Base-by-base conservation (phyloP, 1,140 invertebrate species). In the Ceratosolen fusciceps region DNA sequence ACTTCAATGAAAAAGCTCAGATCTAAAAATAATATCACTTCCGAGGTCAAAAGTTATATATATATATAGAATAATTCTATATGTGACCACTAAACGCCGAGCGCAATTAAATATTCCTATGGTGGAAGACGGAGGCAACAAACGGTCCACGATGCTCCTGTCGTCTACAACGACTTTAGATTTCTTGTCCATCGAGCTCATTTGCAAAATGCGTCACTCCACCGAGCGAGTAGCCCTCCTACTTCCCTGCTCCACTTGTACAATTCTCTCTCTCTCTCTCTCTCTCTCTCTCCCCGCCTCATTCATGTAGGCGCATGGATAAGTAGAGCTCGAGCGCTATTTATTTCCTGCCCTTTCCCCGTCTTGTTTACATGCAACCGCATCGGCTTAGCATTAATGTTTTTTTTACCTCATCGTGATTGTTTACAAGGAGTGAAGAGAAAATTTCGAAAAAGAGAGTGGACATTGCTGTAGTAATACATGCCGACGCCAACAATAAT, bases 141-240 rank as follows among this genome's bases (percentile, higher is more conserved):
- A n/a, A n/a, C n/a, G 24, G n/a, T 10, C n/a, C 47, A 68, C 24
- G 39, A 68, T 24, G 67, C 19, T 68, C 16, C 37, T 21, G 37
- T 10, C 3, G 2, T n/a, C 39, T 74, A 34, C 60, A 74, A 74
- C n/a, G n/a, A n/a, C 37, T 74, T 58, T 74, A 74, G 54, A 74
- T 24, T n/a, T 43, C 31, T 60, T 74, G 54, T 74, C 54, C 21
- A 24, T 74, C 72, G 60, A 74, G 49, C 21, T 74, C 12, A 24
- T 60, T 74, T 12, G 54, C 54, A 9, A 74, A 74, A 43, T 60
- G 34, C 52, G 54, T 43, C 72, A 74, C 24, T 68, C 8, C 26
- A n/a, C 8, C 26, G 14, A 24, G 12, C n/a, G 67, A 67, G 1
- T 47, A 47, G n/a, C 4, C 29, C 21, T 29, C 0, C 21, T 47